Evolutionary conservation across 2,888 invertebrate genomes (phyloP).

Genomic region (Archips crataeganus): DNA sequence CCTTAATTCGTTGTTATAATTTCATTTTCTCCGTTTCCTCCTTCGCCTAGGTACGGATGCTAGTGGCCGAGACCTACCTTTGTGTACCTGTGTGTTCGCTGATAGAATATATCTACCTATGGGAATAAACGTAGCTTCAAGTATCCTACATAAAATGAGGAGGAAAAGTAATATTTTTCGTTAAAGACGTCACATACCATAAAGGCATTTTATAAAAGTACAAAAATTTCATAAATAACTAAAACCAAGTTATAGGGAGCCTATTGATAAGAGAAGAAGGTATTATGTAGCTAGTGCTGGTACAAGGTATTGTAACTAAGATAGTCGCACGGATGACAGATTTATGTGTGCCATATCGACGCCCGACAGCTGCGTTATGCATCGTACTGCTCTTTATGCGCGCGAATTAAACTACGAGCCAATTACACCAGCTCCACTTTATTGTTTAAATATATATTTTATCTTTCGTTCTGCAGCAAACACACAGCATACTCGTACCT

Average conservation of each 20-base stretch:
- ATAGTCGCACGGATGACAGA: constrained; percentile 52
- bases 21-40: constrained; percentile 51
- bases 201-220: not conserved
- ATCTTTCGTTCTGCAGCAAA: not conserved
- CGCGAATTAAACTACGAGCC: constrained; percentile 54
- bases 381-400: constrained; percentile 55
- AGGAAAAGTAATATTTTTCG: not conserved
- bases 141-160: not conserved
- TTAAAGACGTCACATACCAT: not conserved
- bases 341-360: constrained; percentile 57
- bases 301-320: not conserved
- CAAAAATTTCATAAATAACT: not conserved
- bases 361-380: constrained; percentile 57
- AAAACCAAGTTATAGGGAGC: not conserved
- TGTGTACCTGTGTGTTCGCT: too few relatives aligned
- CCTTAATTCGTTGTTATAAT: constrained; percentile 64
- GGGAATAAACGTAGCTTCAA: not conserved
- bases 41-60: not conserved
- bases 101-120: too few relatives aligned
- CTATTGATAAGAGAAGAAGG: not conserved
- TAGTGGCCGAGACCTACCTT: not conserved
- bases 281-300: constrained; percentile 3
- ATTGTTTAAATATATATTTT: not conserved
- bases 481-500: not conserved
- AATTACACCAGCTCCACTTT: constrained; percentile 1